These are phyloP conservation scores for Sardinella longiceps DNA, from an alignment of 2,797 vertebrate species.

Conservation along the genomic window DNA sequence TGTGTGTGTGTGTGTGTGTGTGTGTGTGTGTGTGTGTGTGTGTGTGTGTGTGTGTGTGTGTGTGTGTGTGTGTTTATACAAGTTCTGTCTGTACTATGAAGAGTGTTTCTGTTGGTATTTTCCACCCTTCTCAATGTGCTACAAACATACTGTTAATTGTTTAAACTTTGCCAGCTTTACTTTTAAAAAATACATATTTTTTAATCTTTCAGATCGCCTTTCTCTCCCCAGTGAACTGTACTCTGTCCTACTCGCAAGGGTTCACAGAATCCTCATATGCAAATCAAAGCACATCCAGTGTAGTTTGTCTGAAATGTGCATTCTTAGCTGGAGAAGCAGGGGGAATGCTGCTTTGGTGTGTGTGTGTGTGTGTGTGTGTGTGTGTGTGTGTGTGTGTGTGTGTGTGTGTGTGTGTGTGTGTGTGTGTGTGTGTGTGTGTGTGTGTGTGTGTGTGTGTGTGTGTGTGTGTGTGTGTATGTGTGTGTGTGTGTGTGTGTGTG, in stretches of 20 bases:
- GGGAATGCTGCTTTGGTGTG: conserved; percentile 42
- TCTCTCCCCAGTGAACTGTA: conserved; percentile 29
- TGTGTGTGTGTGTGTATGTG: conserved; percentile 64
- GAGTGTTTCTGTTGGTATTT: not conserved
- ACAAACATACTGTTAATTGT: conserved; percentile 44
- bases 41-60: not conserved
- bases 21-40: conserved; percentile 23
- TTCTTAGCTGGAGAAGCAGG: conserved; percentile 52
- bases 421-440: conserved; percentile 64
- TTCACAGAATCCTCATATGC: conserved; percentile 53
- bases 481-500: conserved; percentile 64
- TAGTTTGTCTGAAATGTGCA: conserved; percentile 62
- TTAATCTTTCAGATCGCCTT: conserved; percentile 51
- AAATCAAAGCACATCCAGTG: conserved; percentile 55
- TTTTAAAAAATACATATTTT: conserved; percentile 19
- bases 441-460: conserved; percentile 64
- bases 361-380: conserved; percentile 64
- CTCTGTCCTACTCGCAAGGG: conserved; percentile 2
- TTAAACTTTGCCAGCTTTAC: conserved; percentile 32
- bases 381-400: conserved; percentile 64
- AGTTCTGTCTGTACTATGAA: not conserved
- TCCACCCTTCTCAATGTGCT: conserved; percentile 31
- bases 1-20: conserved; percentile 39
- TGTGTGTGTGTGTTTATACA: conserved; percentile 5
- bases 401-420: conserved; percentile 64